Evolutionary conservation across 1,140 invertebrate species (phyloP), one percentile per base, ranked within the genome.

Genomic region (Pseudomyrmex sp.): DNA sequence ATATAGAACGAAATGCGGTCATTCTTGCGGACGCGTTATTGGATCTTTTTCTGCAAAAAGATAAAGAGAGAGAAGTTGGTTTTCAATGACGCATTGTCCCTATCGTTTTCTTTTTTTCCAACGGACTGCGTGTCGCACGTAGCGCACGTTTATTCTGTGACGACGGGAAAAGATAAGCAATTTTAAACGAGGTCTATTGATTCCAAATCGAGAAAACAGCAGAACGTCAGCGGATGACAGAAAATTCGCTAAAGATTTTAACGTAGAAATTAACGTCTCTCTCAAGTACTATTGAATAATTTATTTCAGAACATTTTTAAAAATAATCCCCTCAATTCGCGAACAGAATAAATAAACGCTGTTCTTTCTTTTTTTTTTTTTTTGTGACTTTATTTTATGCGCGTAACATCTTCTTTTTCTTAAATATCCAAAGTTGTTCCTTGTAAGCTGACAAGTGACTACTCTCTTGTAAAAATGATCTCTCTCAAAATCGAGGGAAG

Each of bases 11-110:
- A 61, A 73, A 69, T 52, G 18, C 18, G 18, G 54, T 23, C 77
- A 72, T 68, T 66, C n/a, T 68, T 77, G 23, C 48, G 74, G 62
- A 50, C 68, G 20, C 52, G 35, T 73, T 80, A 58, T 59, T 80
- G 59, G 76, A 44, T 80, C 20, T 73, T 72, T 72, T 80, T 80
- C 35, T 48, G 56, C 20, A 50, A 50, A 61, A 50, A 20, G 12
- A 73, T 35, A 35, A 35, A 72, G 52, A 72, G 23, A 5, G 46
- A 77, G 44, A 35, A 46, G 15, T 73, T 44, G 73, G 73, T 80
- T 72, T 61, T 80, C 77, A 73, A 68, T 26, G 20, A 48, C 26
- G 48, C 23, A 66, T 66, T 77, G 48, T 44, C 62, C 62, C 59
- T 63, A 61, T 63, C 58, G 44, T 54, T 68, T 35, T 68, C 48